Conservation (phyloP, 2,888 invertebrate species). For the Pseudococcus viburni region DNA sequence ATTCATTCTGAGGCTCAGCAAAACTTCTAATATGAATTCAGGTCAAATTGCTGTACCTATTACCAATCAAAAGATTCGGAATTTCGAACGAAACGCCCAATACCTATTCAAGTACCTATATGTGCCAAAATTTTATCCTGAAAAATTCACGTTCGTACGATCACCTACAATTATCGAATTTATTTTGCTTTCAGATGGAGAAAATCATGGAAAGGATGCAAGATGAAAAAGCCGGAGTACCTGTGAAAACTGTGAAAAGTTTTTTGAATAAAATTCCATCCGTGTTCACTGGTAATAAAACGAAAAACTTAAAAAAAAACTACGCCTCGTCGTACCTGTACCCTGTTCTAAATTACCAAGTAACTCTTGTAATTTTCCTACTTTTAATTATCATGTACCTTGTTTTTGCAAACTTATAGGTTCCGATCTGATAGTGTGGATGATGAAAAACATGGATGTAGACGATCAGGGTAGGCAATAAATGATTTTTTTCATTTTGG, state of each 20-base stretch:
- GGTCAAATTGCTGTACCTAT: no score
- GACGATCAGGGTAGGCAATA: conserved; percentile 82
- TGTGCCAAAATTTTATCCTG: no score
- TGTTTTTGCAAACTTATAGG: conserved; percentile 75
- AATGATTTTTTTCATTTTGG: conserved; percentile 54
- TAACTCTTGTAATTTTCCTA: conserved; percentile 1
- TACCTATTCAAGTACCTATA: no score
- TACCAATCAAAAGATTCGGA: no score
- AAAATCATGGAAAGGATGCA: conserved; percentile 95
- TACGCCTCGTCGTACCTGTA: not conserved
- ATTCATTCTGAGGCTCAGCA: no score
- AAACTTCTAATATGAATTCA: no score
- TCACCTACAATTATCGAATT: no score
- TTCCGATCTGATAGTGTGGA: conserved; percentile 94
- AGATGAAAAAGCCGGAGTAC: conserved; percentile 92
- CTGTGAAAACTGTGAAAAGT: conserved; percentile 97
- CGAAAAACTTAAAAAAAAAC: not conserved
- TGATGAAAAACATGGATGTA: conserved; percentile 90
- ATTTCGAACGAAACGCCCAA: no score
- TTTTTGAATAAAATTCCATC: conserved; percentile 99
- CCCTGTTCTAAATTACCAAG: not conserved
- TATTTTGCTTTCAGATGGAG: conserved; percentile 85
- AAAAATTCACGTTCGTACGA: no score
- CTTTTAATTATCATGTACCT: not conserved
- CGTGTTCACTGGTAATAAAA: conserved; percentile 80